Base-by-base conservation (phyloP, 2,113 vertebrate genomes). In the Centrocercus urophasianus region DNA sequence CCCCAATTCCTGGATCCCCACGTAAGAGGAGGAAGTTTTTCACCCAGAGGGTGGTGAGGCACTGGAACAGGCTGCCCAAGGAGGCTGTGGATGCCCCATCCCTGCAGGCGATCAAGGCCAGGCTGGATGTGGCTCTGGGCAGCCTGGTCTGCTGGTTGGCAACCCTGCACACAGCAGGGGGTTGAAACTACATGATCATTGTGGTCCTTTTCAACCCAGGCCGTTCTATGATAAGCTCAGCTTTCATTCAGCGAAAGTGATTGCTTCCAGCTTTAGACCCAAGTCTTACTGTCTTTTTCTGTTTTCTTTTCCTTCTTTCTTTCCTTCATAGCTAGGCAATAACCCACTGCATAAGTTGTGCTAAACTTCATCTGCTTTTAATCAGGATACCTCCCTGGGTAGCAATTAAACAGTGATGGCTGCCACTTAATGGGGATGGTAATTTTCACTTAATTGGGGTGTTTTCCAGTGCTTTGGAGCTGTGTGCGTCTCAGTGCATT, bases 391-490 rank as follows among this genome's bases (percentile, higher is more conserved):
- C 79, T 94, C 80, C 61, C 88, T 65, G 65, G 73, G 73, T 56
- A 69, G 52, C 66, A 93, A 86, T 97, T 90, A 81, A 61, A 40
- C 65, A 86, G 32, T 72, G 57, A 61, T 59, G 84, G 85, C 73
- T 91, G 88, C 61, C 83, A 93, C 85, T 95, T 93, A 91, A 86
- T 38, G 65, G 76, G 19, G 30, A 90, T 52, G 63, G 73, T 78
- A 96, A 75, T 94, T 93, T 83, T 72, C 30, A n/a, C 72, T 95
- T 91, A 86, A 75, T 65, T 83, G 88, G 80, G 79, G 76, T 95
- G 79, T 75, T 93, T 90, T 75, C 83, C 47, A 56, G 17, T 82
- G 47, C 36, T 18, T 83, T 27, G 61, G 17, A 66, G 47, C 64
- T 25, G 22, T 10, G 43, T 75, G 71, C 32, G 27, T 75, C 45